Percentiles rank a stretch among this genome's conserved stretches.
Evolutionary conservation across 2,888 invertebrate genomes (phyloP).

Genomic region (Plebejus argus): DNA sequence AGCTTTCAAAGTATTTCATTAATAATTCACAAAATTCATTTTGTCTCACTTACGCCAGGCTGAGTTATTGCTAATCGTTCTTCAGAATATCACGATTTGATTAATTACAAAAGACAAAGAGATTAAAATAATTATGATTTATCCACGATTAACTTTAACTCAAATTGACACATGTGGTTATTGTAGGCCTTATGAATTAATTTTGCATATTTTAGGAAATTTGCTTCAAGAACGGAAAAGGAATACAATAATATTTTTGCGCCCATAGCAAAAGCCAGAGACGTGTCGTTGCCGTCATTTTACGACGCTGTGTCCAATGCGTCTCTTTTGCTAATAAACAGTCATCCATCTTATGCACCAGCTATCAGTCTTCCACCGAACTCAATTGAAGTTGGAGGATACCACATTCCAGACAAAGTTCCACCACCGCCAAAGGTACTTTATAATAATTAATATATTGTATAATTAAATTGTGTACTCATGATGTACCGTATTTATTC

Average conservation of each 20-base stretch:
- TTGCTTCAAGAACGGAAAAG: not conserved
- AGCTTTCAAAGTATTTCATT: too few relatives aligned
- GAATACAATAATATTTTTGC: not conserved
- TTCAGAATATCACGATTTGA: too few relatives aligned
- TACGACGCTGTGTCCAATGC: not conserved
- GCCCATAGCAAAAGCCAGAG: slow-evolving; percentile 11
- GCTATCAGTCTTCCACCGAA: slow-evolving; percentile 14
- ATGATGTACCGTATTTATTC: too few relatives aligned
- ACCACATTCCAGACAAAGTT: slow-evolving; percentile 11
- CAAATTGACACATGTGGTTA: not conserved
- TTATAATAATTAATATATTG: not conserved
- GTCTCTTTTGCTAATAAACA: not conserved
- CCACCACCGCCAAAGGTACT: slow-evolving; percentile 14
- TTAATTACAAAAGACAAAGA: too few relatives aligned
- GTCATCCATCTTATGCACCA: slow-evolving; percentile 4
- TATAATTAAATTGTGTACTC: too few relatives aligned
- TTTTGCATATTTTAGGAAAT: slow-evolving; percentile 9
- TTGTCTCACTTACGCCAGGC: too few relatives aligned
- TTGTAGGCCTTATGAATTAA: not conserved
- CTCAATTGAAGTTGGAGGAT: slow-evolving; percentile 2
- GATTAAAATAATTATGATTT: too few relatives aligned
- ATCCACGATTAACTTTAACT: not conserved
- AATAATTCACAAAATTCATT: too few relatives aligned
- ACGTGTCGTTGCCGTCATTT: not conserved
- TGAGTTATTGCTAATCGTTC: too few relatives aligned